Percentiles rank a stretch among this genome's conserved stretches.
These are phyloP conservation scores for Tuberolachnus salignus DNA, from an alignment of 2,888 invertebrate species.

Conservation along the genomic window DNA sequence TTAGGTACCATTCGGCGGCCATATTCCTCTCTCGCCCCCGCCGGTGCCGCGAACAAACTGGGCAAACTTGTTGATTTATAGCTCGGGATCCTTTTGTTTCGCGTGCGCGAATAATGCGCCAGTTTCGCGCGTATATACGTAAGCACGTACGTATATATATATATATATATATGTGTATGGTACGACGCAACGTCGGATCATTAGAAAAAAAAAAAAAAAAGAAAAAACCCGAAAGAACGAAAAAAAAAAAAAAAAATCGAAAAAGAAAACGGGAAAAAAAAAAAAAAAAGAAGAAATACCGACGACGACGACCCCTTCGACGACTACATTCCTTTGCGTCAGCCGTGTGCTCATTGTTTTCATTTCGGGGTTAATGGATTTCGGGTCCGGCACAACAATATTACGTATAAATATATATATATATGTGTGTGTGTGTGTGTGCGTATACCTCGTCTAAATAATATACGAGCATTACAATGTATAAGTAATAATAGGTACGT, in stretches of 20 bases:
- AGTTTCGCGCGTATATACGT: constrained; percentile 32
- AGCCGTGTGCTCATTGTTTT: constrained; percentile 51
- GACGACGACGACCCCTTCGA: constrained; percentile 44
- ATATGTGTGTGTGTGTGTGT: neutral
- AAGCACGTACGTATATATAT: neutral
- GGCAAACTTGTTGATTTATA: constrained; percentile 47
- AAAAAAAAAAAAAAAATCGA: neutral
- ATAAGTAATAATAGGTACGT: too few species aligned
- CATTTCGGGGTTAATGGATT: constrained; percentile 56
- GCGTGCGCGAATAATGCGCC: constrained; percentile 39
- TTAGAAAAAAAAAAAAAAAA: neutral
- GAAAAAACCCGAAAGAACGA: constrained; percentile 1
- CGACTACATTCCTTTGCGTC: constrained; percentile 44
- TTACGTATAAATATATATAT: neutral
- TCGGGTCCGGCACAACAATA: constrained; percentile 45
- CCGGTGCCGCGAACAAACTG: constrained; percentile 16
- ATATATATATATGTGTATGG: neutral
- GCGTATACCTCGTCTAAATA: too few species aligned
- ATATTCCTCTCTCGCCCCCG: neutral
- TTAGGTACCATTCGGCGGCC: neutral
- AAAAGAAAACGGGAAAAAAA: neutral
- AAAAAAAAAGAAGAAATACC: constrained; percentile 21
- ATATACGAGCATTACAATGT: neutral
- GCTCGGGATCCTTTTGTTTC: constrained; percentile 48
- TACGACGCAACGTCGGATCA: too few species aligned